A percentile compares a stretch with the other conserved stretches of the same genome.
phyloP scores from a whole-genome alignment of 2,888 invertebrate species.

The Caenorhabditis afra region DNA sequence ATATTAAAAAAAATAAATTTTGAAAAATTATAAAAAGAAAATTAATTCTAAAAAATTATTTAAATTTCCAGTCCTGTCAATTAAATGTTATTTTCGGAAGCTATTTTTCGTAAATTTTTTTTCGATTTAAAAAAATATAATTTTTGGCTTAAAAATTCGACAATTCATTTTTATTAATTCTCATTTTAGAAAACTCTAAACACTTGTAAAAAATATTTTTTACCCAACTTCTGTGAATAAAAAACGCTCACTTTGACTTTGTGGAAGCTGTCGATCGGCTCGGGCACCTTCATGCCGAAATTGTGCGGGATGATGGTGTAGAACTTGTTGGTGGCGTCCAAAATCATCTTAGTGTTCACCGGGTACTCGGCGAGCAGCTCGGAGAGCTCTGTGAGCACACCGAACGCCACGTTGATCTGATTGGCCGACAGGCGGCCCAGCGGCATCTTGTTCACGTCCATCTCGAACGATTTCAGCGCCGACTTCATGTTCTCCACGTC shows the following conservation, averaged over 20 bases:
- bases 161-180: too few relatives aligned
- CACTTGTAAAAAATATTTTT: too few relatives aligned
- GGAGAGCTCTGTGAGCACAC: conserved; percentile 65
- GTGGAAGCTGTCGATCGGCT: conserved; percentile 87
- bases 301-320: conserved; percentile 96
- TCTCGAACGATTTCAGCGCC: conserved; percentile 94
- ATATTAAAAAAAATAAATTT: background rate
- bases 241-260: conserved; percentile 84
- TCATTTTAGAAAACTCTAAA: too few relatives aligned
- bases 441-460: conserved; percentile 98
- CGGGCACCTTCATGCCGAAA: conserved; percentile 90
- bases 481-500: conserved; percentile 93
- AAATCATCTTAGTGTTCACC: background rate
- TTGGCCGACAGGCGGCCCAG: conserved; percentile 94
- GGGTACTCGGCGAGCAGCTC: conserved; percentile 33
- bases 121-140: too few relatives aligned
- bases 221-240: too few relatives aligned
- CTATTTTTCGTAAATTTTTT: too few relatives aligned
- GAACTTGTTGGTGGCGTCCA: conserved; percentile 83
- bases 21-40: background rate
- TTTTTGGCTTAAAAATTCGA: too few relatives aligned
- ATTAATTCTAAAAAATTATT: background rate
- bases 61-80: too few relatives aligned
- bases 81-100: background rate
- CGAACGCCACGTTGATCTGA: conserved; percentile 91